Percentiles rank a stretch among this genome's conserved stretches.
phyloP scores from a whole-genome alignment of 53 echinoderm and acorn worm species.

The Echinometra lucunter region DNA sequence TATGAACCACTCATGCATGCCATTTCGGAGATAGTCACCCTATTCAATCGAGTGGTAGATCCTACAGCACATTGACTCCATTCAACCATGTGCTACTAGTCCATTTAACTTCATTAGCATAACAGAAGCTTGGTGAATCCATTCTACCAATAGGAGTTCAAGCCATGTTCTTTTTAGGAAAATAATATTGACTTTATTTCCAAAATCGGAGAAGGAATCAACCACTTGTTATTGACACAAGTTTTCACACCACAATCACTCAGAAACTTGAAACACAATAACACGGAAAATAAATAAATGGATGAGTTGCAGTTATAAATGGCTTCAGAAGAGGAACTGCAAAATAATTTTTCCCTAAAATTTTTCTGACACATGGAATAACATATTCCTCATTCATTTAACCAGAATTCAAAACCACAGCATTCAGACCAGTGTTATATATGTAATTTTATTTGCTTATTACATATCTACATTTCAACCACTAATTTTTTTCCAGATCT shows the following conservation, averaged over 20 bases:
- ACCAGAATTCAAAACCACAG: neutral
- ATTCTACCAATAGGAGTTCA: conserved; percentile 36
- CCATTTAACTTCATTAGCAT: conserved; percentile 49
- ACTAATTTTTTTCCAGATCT: too few species aligned
- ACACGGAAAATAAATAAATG: neutral
- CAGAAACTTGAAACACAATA: neutral
- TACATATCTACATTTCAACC: too few species aligned
- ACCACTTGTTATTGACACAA: neutral
- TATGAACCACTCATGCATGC: neutral
- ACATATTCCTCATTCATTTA: neutral
- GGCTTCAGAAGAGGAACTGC: conserved; percentile 1
- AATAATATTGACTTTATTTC: conserved; percentile 20
- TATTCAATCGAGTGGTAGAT: conserved; percentile 14
- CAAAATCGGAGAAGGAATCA: neutral
- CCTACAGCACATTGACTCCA: neutral
- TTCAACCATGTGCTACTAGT: conserved; percentile 49
- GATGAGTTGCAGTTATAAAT: conserved; percentile 17
- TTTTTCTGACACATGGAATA: neutral
- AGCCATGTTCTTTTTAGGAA: neutral
- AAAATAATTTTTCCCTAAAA: neutral
- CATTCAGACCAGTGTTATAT: neutral
- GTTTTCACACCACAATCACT: neutral
- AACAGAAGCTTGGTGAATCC: conserved; percentile 33
- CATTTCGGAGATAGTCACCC: neutral
- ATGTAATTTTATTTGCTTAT: neutral